Percentiles rank a stretch among this genome's conserved stretches.
Conservation (phyloP, 2,797 vertebrate genomes). For the Odontamblyopus rebecca region DNA sequence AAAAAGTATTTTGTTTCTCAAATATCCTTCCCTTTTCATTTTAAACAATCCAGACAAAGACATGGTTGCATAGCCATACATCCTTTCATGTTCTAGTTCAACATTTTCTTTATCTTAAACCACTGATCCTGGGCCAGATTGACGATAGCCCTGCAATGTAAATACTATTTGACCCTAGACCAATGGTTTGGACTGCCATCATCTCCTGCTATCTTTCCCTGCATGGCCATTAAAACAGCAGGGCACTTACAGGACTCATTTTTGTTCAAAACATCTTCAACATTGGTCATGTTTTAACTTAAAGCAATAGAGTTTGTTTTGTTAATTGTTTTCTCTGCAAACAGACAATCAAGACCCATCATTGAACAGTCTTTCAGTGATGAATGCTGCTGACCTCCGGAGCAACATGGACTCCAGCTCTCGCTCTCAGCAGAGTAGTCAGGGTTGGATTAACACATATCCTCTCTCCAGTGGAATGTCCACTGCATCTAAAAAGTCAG, state of each 20-base stretch:
- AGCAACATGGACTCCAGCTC: constrained; percentile 90
- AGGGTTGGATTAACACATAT: constrained; percentile 99
- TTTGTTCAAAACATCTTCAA: constrained; percentile 42
- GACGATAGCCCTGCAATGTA: constrained; percentile 3
- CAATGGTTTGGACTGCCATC: constrained; percentile 42
- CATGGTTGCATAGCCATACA: constrained; percentile 55
- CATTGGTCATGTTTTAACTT: constrained; percentile 33
- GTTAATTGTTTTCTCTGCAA: constrained; percentile 6
- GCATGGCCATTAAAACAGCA: constrained; percentile 67
- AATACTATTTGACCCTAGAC: constrained; percentile 45
- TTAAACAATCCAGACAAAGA: constrained; percentile 39
- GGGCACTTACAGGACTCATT: constrained; percentile 54
- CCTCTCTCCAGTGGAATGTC: constrained; percentile 97
- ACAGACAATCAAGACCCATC: constrained; percentile 93
- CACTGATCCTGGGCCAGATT: constrained; percentile 54
- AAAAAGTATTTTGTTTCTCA: constrained; percentile 15
- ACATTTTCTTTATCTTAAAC: constrained; percentile 44
- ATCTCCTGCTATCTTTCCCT: constrained; percentile 15
- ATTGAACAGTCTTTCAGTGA: constrained; percentile 83
- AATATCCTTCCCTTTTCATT: constrained; percentile 47
- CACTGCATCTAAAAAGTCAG: constrained; percentile 97
- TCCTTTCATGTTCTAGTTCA: constrained; percentile 38
- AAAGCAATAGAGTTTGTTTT: not conserved
- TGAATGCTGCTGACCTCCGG: constrained; percentile 83
- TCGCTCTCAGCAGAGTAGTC: constrained; percentile 90